Conservation (phyloP, 2,797 vertebrate species). For the Myotis vivesi region DNA sequence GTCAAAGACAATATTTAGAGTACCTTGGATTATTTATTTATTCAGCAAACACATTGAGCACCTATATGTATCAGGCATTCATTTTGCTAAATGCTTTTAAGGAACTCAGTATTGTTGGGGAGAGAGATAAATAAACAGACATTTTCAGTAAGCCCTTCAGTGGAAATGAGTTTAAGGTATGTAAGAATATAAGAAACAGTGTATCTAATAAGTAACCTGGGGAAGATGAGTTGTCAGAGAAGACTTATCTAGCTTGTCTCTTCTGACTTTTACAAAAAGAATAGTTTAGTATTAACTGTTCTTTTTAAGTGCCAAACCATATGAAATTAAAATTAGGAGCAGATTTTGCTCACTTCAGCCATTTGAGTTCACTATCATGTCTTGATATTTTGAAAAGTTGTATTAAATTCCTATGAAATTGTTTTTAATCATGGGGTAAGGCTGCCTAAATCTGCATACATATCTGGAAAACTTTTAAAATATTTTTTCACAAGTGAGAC, state of each 20-base stretch:
- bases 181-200: neutral
- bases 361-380: neutral
- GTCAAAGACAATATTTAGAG: neutral
- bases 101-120: neutral
- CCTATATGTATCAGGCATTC: neutral
- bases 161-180: neutral
- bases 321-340: neutral
- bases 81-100: neutral
- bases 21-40: neutral
- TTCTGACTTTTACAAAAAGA: neutral
- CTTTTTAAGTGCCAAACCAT: neutral
- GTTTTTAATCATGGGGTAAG: conserved; percentile 8
- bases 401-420: conserved; percentile 33
- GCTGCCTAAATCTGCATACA: conserved; percentile 15
- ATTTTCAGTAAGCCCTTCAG: neutral
- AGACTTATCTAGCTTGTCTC: neutral
- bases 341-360: neutral
- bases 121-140: neutral
- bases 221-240: neutral
- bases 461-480: conserved; percentile 31
- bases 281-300: conserved; percentile 21
- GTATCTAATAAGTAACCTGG: neutral
- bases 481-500: neutral
- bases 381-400: conserved; percentile 23
- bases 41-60: neutral